Conservation (phyloP, 2,888 invertebrate genomes). For the Blastobasis adustella region DNA sequence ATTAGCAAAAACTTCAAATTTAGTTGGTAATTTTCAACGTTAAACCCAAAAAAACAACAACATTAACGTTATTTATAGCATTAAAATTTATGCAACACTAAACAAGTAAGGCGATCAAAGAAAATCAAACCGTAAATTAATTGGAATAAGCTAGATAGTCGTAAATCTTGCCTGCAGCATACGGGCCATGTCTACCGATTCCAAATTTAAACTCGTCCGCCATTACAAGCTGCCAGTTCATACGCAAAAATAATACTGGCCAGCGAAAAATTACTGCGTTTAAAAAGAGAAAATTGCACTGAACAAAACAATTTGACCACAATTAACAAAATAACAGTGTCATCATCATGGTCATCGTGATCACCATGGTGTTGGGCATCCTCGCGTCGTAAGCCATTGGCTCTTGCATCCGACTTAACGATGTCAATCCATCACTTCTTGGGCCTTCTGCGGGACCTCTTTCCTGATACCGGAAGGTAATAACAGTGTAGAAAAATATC, state of each 20-base stretch:
- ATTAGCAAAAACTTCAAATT: too few species aligned
- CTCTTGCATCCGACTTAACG: too few species aligned
- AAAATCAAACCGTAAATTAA: conserved; percentile 21
- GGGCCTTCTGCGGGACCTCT: too few species aligned
- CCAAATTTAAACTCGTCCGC: conserved; percentile 37
- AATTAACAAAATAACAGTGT: too few species aligned
- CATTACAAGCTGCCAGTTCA: conserved; percentile 26
- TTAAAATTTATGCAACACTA: background rate
- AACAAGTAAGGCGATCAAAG: conserved; percentile 1
- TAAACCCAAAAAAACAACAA: too few species aligned
- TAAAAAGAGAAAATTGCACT: background rate
- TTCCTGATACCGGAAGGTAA: too few species aligned
- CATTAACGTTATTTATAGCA: background rate
- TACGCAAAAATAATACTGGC: conserved; percentile 8
- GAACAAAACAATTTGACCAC: background rate
- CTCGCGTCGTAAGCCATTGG: too few species aligned
- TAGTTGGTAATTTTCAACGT: too few species aligned
- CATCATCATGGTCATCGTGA: too few species aligned
- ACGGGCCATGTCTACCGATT: conserved; percentile 16
- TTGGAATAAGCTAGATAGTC: conserved; percentile 25
- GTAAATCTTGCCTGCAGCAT: conserved; percentile 12
- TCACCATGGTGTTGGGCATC: too few species aligned
- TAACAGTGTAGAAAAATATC: too few species aligned
- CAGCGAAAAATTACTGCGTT: background rate
- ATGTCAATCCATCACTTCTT: too few species aligned